Percentiles rank a stretch among this genome's conserved stretches.
phyloP scores from a whole-genome alignment of 2,113 vertebrate species.

The Caretta caretta region DNA sequence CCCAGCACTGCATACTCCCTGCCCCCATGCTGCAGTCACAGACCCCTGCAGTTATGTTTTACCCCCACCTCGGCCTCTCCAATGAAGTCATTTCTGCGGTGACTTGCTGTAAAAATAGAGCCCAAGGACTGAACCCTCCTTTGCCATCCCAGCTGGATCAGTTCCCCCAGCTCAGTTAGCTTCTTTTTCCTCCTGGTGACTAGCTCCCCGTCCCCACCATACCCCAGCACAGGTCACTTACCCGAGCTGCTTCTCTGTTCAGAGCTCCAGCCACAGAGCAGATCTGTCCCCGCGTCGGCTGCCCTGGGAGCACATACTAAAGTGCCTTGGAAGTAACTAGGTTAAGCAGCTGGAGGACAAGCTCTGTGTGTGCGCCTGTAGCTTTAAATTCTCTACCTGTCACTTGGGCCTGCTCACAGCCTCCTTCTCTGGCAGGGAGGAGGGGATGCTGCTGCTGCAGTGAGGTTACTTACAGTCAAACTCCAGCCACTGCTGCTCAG shows the following conservation, averaged over 20 bases:
- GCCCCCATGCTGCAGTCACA: too few species aligned
- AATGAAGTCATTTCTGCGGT: too few species aligned
- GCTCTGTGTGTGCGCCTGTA: not conserved
- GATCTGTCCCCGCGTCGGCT: not conserved
- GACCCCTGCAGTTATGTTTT: too few species aligned
- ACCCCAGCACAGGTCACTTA: not conserved
- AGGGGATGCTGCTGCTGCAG: not conserved
- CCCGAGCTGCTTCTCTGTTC: not conserved
- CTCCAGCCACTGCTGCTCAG: not conserved
- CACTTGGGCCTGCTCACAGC: not conserved
- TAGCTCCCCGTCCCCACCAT: not conserved
- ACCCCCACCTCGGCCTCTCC: too few species aligned
- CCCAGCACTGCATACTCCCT: not conserved
- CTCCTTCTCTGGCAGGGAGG: not conserved
- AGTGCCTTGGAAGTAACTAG: slow-evolving; percentile 26
- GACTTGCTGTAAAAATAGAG: too few species aligned
- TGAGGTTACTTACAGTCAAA: slow-evolving; percentile 34
- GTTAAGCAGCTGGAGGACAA: not conserved
- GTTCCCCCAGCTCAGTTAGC: not conserved
- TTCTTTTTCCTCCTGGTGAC: not conserved
- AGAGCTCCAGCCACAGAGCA: not conserved
- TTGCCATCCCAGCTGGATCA: not conserved
- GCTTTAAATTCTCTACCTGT: slow-evolving; percentile 28
- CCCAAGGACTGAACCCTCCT: not conserved
- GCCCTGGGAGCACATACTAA: not conserved